These are phyloP conservation scores for Apotomis turbidana DNA, from an alignment of 2,888 invertebrate species.

Conservation along the genomic window DNA sequence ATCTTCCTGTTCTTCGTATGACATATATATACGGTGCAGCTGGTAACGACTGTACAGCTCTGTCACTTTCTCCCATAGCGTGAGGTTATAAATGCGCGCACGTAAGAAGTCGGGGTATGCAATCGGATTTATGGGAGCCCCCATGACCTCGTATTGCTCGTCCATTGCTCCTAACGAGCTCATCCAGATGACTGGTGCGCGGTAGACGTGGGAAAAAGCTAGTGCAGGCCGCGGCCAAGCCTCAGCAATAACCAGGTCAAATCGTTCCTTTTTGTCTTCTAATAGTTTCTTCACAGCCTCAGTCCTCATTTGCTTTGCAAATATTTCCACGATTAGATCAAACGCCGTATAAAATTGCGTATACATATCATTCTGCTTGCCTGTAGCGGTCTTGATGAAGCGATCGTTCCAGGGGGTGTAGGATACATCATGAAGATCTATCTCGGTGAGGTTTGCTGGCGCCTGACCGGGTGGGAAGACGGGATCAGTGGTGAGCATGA, in stretches of 20 bases:
- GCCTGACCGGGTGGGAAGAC: slow-evolving; percentile 7
- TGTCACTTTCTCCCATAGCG: slow-evolving; percentile 26
- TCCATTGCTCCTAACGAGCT: slow-evolving; percentile 6
- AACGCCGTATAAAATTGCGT: background rate
- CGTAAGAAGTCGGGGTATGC: slow-evolving; percentile 11
- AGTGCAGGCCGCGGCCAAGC: slow-evolving; percentile 13
- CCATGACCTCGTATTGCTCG: slow-evolving; percentile 20
- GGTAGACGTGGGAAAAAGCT: slow-evolving; percentile 8
- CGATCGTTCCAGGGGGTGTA: slow-evolving; percentile 14
- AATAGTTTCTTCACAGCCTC: slow-evolving; percentile 7
- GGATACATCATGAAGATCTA: slow-evolving; percentile 27
- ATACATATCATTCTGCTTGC: slow-evolving; percentile 4
- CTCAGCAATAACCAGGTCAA: slow-evolving; percentile 29
- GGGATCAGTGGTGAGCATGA: slow-evolving; percentile 30
- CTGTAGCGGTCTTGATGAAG: background rate
- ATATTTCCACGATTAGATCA: slow-evolving; percentile 11
- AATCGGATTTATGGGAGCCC: slow-evolving; percentile 8
- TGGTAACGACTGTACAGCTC: slow-evolving; percentile 18
- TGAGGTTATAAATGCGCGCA: slow-evolving; percentile 18
- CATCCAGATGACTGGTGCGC: slow-evolving; percentile 17
- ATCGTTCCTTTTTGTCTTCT: background rate
- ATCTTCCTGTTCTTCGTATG: slow-evolving; percentile 12
- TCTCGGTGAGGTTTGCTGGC: slow-evolving; percentile 27
- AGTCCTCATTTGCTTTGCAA: slow-evolving; percentile 9
- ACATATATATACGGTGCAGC: background rate